Conservation (phyloP, 2,888 invertebrate genomes). For the Mythimna albipuncta region DNA sequence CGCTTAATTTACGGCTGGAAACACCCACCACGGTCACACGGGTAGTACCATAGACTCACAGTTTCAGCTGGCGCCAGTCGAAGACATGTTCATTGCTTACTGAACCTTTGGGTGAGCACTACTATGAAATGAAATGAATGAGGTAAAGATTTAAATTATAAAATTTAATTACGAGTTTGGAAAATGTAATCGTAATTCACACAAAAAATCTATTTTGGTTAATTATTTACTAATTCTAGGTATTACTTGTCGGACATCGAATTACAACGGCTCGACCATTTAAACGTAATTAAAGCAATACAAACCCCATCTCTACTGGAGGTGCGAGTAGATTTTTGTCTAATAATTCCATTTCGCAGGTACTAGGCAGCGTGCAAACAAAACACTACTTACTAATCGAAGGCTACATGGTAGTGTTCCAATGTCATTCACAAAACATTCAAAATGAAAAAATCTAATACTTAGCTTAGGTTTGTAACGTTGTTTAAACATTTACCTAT, state of each 20-base stretch:
- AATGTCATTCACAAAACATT: constrained; percentile 9
- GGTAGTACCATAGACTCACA: constrained; percentile 24
- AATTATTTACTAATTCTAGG: not conserved
- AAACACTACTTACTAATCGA: constrained; percentile 82
- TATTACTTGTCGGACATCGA: constrained; percentile 21
- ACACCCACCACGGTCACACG: constrained; percentile 66
- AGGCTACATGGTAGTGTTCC: constrained; percentile 44
- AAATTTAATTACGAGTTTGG: not conserved
- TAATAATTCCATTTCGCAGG: constrained; percentile 79
- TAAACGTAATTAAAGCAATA: constrained; percentile 63
- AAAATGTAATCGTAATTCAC: not conserved
- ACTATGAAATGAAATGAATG: constrained; percentile 30
- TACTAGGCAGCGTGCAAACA: constrained; percentile 89
- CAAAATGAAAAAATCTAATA: constrained; percentile 3
- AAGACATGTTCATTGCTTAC: constrained; percentile 1
- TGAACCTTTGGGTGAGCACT: constrained; percentile 9
- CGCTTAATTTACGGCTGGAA: constrained; percentile 93
- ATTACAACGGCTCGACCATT: constrained; percentile 19
- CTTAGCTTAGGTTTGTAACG: constrained; percentile 16
- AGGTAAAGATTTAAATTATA: constrained; percentile 15
- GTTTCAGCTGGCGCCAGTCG: constrained; percentile 2
- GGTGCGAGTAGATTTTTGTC: constrained; percentile 84
- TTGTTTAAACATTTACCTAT: constrained; percentile 28
- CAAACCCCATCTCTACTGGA: constrained; percentile 86
- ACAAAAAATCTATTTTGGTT: not conserved